Percentiles rank a stretch among this genome's conserved stretches.
Conservation (phyloP, 2,888 invertebrate species). For the Fragum fragum region DNA sequence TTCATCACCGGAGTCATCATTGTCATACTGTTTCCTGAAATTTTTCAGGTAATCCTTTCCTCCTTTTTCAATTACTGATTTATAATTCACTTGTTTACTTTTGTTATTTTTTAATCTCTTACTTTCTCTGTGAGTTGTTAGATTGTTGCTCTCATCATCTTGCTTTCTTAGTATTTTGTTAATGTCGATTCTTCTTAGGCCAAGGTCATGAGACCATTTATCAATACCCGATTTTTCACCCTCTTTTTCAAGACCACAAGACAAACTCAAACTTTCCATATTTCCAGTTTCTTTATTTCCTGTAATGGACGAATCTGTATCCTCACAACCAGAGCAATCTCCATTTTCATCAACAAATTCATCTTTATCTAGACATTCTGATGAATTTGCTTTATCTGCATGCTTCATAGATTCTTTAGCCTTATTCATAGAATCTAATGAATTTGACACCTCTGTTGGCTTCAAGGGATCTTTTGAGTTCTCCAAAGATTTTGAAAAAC, state of each 20-base stretch:
- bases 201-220: not conserved
- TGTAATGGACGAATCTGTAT: not conserved
- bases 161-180: not conserved
- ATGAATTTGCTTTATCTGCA: not conserved
- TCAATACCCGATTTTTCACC: not conserved
- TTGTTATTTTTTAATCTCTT: not conserved
- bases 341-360: not conserved
- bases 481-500: not conserved
- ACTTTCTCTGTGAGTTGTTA: not conserved
- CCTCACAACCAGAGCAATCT: not conserved
- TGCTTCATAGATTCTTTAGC: too few relatives aligned
- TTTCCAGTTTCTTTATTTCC: not conserved
- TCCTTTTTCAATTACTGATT: not conserved
- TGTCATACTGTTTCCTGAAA: too few relatives aligned
- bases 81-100: not conserved
- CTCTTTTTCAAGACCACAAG: too few relatives aligned
- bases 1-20: too few relatives aligned
- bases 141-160: not conserved
- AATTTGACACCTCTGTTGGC: too few relatives aligned
- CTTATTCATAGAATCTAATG: too few relatives aligned
- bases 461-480: too few relatives aligned
- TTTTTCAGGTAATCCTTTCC: not conserved
- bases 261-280: too few relatives aligned
- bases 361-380: not conserved
- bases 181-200: not conserved